phyloP scores from a whole-genome alignment of 2,113 vertebrate species.

The Mesocricetus auratus region DNA sequence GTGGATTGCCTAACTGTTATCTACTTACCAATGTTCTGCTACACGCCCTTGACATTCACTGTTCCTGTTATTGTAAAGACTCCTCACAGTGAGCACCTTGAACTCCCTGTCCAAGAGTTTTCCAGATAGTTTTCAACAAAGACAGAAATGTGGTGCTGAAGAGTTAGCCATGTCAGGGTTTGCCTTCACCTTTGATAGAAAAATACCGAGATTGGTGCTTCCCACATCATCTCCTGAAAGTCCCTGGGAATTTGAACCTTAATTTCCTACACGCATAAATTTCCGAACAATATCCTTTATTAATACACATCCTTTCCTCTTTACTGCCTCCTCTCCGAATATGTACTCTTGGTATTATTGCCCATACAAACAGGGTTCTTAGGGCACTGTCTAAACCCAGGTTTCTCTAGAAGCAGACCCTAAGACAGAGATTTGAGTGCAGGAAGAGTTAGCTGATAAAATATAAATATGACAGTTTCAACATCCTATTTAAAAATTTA shows the following conservation, averaged over 20 bases:
- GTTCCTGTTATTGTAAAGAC: background rate
- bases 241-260: background rate
- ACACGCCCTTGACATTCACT: background rate
- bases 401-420: background rate
- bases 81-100: background rate
- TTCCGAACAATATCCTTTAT: background rate
- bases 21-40: background rate
- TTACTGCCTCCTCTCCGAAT: background rate
- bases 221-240: background rate
- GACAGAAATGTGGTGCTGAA: background rate
- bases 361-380: background rate
- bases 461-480: conserved; percentile 4
- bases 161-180: background rate
- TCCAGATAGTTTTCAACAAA: background rate
- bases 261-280: background rate
- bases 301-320: background rate
- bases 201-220: background rate
- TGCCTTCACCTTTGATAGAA: background rate
- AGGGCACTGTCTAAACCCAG: background rate
- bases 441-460: conserved; percentile 16
- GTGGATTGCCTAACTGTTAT: background rate
- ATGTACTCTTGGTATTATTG: background rate
- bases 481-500: conserved; percentile 20
- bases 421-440: background rate
- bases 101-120: background rate